Conservation (phyloP, 2,113 vertebrate species). For the Tetrax tetrax region DNA sequence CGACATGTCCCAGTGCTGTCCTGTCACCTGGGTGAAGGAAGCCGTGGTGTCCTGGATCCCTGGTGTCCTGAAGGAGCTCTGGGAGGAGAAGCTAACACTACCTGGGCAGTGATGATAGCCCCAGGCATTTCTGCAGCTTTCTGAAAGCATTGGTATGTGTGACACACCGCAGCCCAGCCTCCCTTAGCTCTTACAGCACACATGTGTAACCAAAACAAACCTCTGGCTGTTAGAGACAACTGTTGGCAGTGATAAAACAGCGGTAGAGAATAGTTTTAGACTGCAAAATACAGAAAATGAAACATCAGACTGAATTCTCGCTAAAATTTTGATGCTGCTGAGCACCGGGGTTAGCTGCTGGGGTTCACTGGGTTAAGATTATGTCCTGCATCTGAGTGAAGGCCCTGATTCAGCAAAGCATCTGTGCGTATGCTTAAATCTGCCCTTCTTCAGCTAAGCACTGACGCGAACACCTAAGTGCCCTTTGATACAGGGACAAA, state of each 20-base stretch:
- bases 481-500: not conserved
- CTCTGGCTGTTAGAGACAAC: not conserved
- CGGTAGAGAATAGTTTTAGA: not conserved
- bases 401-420: slow-evolving; percentile 23
- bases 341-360: not conserved
- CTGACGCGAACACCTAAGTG: not conserved
- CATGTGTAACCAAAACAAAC: not conserved
- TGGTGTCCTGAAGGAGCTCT: not conserved
- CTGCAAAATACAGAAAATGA: not conserved
- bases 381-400: not conserved
- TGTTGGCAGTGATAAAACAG: slow-evolving; percentile 1
- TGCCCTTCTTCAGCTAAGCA: not conserved
- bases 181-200: not conserved
- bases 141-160: not conserved
- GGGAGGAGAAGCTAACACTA: not conserved
- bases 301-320: not conserved
- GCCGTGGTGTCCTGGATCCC: not conserved
- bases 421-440: slow-evolving; percentile 1
- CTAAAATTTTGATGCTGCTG: not conserved
- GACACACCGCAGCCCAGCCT: not conserved
- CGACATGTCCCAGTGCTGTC: not conserved
- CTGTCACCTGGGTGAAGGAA: not conserved
- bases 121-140: not conserved
- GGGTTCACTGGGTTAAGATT: not conserved
- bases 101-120: not conserved